Evolutionary conservation across 1,140 invertebrate species (phyloP).

Genomic region (Spodoptera litura): DNA sequence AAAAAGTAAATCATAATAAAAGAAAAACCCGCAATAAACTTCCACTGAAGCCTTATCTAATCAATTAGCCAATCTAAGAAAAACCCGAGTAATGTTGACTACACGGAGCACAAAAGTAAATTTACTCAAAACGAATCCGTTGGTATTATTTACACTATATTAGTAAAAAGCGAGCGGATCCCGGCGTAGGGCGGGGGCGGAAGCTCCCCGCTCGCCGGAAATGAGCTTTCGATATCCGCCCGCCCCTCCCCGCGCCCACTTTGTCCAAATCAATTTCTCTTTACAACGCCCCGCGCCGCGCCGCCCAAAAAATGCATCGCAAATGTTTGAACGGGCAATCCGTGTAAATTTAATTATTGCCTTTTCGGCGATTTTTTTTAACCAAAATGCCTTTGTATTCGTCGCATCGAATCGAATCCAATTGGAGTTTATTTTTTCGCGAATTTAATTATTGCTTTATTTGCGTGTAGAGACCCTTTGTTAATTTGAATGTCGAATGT

Average conservation of each 20-base stretch:
- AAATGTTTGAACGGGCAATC: conserved; percentile 46
- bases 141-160: conserved; percentile 50
- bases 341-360: conserved; percentile 44
- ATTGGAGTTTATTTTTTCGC: conserved; percentile 22
- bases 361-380: conserved; percentile 9
- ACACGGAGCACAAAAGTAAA: conserved; percentile 34
- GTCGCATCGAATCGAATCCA: conserved; percentile 9
- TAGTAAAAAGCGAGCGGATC: conserved; percentile 45
- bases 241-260: conserved; percentile 51
- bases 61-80: conserved; percentile 34
- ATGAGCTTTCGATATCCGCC: conserved; percentile 66
- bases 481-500: conserved; percentile 8
- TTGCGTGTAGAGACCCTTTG: conserved; percentile 9
- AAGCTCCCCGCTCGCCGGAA: conserved; percentile 58
- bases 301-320: conserved; percentile 59
- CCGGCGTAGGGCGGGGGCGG: conserved; percentile 43
- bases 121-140: conserved; percentile 45
- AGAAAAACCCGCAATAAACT: background rate
- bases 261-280: conserved; percentile 68
- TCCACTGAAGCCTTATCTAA: conserved; percentile 3
- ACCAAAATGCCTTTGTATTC: conserved; percentile 14
- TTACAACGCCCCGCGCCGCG: conserved; percentile 52
- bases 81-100: conserved; percentile 14
- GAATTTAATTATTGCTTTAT: conserved; percentile 19
- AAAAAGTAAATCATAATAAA: conserved; percentile 5